phyloP scores from a whole-genome alignment of 2,113 vertebrate species.

The Alethe castanea region DNA sequence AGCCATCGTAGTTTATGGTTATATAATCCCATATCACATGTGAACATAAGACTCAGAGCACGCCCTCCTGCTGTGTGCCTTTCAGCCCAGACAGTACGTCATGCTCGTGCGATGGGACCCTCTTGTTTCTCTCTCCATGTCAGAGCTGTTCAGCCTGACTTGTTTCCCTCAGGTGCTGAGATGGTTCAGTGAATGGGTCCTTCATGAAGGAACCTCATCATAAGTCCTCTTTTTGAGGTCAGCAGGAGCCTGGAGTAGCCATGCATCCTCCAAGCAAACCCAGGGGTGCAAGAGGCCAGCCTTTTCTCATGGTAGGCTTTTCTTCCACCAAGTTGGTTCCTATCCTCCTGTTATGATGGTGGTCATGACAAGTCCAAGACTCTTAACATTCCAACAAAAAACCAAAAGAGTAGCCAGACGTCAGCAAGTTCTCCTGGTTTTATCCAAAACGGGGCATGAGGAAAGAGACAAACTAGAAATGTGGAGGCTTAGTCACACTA shows the following conservation, averaged over 20 bases:
- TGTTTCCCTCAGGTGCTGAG: neutral
- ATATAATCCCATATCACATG: neutral
- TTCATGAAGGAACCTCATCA: neutral
- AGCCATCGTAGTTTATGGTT: neutral
- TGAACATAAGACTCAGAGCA: neutral
- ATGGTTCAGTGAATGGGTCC: neutral
- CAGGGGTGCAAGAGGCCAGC: neutral
- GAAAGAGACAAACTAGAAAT: neutral
- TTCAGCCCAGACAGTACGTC: neutral
- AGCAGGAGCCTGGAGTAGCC: neutral
- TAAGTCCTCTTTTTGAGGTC: neutral
- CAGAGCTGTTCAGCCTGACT: neutral
- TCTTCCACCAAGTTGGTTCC: neutral
- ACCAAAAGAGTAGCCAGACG: rapidly evolving
- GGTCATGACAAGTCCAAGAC: neutral
- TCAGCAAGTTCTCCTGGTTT: neutral
- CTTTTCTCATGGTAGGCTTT: neutral
- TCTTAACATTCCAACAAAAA: neutral
- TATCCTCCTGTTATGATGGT: neutral
- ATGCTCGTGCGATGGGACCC: rapidly evolving
- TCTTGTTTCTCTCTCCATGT: neutral
- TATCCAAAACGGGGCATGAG: neutral
- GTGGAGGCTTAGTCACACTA: neutral
- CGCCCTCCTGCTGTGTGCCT: neutral
- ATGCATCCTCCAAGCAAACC: neutral